These are phyloP conservation scores for Amorpha juglandis DNA, from an alignment of 2,888 invertebrate species.

Conservation along the genomic window DNA sequence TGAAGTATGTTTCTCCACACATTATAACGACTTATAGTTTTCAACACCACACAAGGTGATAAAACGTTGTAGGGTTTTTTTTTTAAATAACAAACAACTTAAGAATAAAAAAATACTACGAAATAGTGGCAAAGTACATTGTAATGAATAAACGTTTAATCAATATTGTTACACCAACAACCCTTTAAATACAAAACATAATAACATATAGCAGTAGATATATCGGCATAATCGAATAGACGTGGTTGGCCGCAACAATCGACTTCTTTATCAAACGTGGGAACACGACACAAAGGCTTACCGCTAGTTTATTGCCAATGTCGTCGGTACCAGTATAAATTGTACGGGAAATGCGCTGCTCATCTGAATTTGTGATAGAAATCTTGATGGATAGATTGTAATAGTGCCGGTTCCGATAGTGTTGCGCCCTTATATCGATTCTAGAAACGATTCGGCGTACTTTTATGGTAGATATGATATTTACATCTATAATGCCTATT, in stretches of 20 bases:
- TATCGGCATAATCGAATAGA: constrained; percentile 32
- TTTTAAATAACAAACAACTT: too few relatives aligned
- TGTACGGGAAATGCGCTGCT: constrained; percentile 58
- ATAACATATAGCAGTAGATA: not conserved
- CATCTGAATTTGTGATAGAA: constrained; percentile 64
- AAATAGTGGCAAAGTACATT: too few relatives aligned
- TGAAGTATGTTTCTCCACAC: too few relatives aligned
- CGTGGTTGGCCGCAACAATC: constrained; percentile 46
- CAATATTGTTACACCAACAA: not conserved
- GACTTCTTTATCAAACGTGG: constrained; percentile 59
- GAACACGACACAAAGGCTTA: constrained; percentile 61
- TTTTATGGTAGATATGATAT: not conserved
- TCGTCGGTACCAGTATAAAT: constrained; percentile 63
- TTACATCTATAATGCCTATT: not conserved
- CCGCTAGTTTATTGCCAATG: constrained; percentile 65
- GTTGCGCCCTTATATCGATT: constrained; percentile 33
- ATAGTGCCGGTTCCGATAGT: constrained; percentile 50
- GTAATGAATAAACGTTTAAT: too few relatives aligned
- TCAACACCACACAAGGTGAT: too few relatives aligned
- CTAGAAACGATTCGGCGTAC: not conserved
- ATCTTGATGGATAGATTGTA: constrained; percentile 72
- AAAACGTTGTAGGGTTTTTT: too few relatives aligned
- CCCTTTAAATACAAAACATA: not conserved
- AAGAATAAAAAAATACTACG: too few relatives aligned
- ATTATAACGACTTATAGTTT: too few relatives aligned